Evolutionary conservation across 53 echinoderm and acorn worm species (phyloP).

Genomic region (Henricia sp.): DNA sequence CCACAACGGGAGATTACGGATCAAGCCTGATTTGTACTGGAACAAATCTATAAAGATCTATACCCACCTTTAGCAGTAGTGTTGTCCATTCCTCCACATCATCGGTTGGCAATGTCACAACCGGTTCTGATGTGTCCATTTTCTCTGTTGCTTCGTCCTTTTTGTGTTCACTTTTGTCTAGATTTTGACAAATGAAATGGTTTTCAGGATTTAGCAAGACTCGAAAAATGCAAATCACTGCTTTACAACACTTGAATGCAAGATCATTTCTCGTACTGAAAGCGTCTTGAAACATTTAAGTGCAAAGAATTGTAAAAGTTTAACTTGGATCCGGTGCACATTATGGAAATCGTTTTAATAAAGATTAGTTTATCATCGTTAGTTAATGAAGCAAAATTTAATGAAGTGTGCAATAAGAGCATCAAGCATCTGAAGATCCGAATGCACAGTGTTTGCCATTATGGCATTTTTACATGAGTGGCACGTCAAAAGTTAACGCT

Average conservation of each 20-base stretch:
- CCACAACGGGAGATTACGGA: background rate
- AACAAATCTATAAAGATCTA: background rate
- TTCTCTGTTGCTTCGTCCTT: constrained; percentile 1
- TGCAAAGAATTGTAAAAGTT: background rate
- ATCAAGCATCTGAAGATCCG: too few relatives aligned
- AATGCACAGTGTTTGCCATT: too few relatives aligned
- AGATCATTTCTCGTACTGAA: too few relatives aligned
- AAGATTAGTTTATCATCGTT: too few relatives aligned
- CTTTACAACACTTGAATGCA: too few relatives aligned
- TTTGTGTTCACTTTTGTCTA: constrained; percentile 12
- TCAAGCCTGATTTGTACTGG: background rate
- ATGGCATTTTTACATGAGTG: too few relatives aligned
- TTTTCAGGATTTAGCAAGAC: background rate
- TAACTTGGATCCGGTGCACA: background rate
- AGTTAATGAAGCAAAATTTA: too few relatives aligned
- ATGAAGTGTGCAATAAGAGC: too few relatives aligned
- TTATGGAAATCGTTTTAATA: too few relatives aligned
- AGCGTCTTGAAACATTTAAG: background rate
- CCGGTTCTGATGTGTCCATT: constrained; percentile 36
- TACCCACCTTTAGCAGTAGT: constrained; percentile 13
- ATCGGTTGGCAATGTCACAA: background rate
- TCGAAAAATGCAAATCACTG: background rate
- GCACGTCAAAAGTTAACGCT: too few relatives aligned
- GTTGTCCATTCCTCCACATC: constrained; percentile 11
- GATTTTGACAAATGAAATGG: background rate